Evolutionary conservation across 92 coral and sea anemone species (phyloP), one percentile per base, ranked within the genome.

Genomic region (Porites rus): DNA sequence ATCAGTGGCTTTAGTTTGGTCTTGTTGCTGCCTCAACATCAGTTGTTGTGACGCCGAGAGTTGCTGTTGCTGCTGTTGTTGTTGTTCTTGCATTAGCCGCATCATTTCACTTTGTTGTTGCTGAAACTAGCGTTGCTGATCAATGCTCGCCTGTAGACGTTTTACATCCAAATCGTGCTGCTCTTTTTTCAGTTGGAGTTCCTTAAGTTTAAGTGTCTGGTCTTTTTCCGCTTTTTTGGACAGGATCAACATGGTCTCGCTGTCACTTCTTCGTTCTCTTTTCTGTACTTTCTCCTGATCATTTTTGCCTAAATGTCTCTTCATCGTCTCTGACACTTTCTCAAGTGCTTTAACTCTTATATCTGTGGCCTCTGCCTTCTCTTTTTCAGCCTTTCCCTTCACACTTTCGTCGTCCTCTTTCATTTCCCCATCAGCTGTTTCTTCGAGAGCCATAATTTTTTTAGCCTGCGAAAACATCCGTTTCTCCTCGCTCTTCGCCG

Each of bases 71-170:
- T 25, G 28, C 28, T 25, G 28, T 25, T 25, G 1, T 25, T 25
- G 28, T 25, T 25, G 28, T 25, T 25, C 28, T 25, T 25, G 28
- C 28, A 25, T 25, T 25, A 25, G 28, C 28, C 28, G 28, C 28
- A 25, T 25, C 28, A 78, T 86, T 78, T 86, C 85, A 78, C 71
- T 78, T 59, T 78, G 90, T 52, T 87, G 85, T 79, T 87, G 90
- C 69, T 87, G 90, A 77, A 87, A 64, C 85, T 87, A 74, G 53
- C 69, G 24, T 87, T 79, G 90, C 28, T 25, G 28, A 24, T 24
- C 25, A 24, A 24, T 24, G 25, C 25, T 24, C 25, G 25, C 25
- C 25, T 24, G 28, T 25, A 25, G 28, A 25, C 28, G 28, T 25
- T 25, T 25, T 25, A 1, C 28, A 25, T 25, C 28, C 28, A 25